phyloP scores from a whole-genome alignment of 2,888 invertebrate species.

The Blera fallax region DNA sequence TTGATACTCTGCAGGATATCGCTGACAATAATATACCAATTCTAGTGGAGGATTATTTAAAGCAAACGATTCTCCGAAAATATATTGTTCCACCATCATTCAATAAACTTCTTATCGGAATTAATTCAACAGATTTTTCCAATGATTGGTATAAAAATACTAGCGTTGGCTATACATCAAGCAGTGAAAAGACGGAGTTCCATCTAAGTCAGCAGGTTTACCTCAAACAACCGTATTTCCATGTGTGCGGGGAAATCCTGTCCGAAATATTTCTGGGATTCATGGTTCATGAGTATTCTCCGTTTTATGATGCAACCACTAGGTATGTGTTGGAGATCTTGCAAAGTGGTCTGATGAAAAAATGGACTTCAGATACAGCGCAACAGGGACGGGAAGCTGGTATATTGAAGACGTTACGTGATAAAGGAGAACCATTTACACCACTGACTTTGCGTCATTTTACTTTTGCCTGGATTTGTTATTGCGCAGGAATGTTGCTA shows the following conservation, averaged over 20 bases:
- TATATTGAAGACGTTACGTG: too few relatives aligned
- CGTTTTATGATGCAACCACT: not conserved
- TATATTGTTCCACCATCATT: not conserved
- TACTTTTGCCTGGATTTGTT: too few relatives aligned
- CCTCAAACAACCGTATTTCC: not conserved
- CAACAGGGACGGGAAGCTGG: too few relatives aligned
- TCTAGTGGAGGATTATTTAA: not conserved
- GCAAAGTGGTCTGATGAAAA: too few relatives aligned
- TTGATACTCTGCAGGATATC: not conserved
- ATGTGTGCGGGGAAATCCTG: not conserved
- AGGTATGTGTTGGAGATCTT: not conserved
- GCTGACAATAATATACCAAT: not conserved
- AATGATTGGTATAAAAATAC: too few relatives aligned
- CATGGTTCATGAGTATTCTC: not conserved
- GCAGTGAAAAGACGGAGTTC: not conserved
- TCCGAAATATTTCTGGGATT: too few relatives aligned
- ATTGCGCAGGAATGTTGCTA: too few relatives aligned
- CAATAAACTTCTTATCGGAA: not conserved
- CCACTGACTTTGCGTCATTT: not conserved
- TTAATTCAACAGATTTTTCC: too few relatives aligned
- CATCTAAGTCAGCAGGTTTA: not conserved
- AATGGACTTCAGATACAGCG: too few relatives aligned
- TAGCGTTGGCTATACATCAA: not conserved
- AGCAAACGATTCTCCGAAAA: not conserved
- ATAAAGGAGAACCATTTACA: too few relatives aligned